Evolutionary conservation across 2,113 vertebrate genomes (phyloP).

Genomic region (Leptobrachium leishanense): DNA sequence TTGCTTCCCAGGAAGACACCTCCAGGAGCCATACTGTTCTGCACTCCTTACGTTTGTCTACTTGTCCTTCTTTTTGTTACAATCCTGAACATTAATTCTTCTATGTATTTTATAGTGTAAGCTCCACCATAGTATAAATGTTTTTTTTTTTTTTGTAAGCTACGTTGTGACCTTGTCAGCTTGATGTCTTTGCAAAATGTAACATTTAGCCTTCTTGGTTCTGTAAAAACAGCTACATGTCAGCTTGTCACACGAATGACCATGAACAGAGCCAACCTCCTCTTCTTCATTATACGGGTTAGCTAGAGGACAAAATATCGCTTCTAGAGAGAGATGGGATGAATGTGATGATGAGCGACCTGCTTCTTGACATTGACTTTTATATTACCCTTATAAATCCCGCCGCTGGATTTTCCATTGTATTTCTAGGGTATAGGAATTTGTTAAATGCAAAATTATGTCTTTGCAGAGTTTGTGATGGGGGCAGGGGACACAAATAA

Average conservation of each 20-base stretch:
- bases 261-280: conserved; percentile 29
- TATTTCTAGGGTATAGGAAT: neutral
- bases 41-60: too few species aligned
- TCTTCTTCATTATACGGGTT: neutral
- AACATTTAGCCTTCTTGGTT: conserved; percentile 27
- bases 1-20: too few species aligned
- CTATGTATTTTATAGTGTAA: conserved; percentile 1
- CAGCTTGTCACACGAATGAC: conserved; percentile 26
- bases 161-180: conserved; percentile 39
- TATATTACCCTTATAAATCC: neutral
- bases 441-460: neutral
- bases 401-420: neutral
- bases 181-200: conserved; percentile 27
- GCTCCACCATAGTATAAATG: conserved; percentile 13
- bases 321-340: neutral
- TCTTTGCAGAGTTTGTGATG: neutral
- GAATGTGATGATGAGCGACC: neutral
- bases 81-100: neutral
- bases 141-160: conserved; percentile 19
- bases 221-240: conserved; percentile 12
- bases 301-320: conserved; percentile 16
- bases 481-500: too few species aligned
- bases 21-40: too few species aligned
- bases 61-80: too few species aligned
- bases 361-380: neutral